These are phyloP conservation scores for Heliconius nattereri DNA, from an alignment of 1,140 invertebrate genomes.

Conservation along the genomic window DNA sequence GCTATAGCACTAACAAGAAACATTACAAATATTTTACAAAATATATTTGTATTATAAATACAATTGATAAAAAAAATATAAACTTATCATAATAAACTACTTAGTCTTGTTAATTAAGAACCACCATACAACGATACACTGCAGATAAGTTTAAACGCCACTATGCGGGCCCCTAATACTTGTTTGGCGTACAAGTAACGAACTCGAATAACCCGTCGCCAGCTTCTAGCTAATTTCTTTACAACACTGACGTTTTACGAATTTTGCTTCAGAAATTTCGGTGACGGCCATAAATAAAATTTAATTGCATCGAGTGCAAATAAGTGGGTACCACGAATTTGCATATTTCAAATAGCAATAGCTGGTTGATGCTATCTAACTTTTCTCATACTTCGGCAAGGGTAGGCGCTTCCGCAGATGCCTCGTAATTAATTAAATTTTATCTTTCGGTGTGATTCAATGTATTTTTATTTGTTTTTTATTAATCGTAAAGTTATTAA, in stretches of 20 bases:
- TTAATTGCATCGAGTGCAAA: conserved; percentile 42
- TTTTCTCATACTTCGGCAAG: background rate
- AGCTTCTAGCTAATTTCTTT: conserved; percentile 52
- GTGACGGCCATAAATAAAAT: conserved; percentile 45
- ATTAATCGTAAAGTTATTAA: background rate
- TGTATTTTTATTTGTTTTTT: background rate
- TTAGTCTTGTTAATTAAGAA: background rate
- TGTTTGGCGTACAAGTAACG: conserved; percentile 55
- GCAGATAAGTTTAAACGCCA: conserved; percentile 23
- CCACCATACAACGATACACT: background rate
- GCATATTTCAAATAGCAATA: conserved; percentile 18
- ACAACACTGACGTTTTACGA: conserved; percentile 41
- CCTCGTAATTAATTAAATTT: background rate
- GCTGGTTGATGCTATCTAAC: conserved; percentile 23
- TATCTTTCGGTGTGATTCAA: background rate
- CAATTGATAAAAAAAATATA: too few relatives aligned
- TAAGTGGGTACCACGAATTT: conserved; percentile 25
- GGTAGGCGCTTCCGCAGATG: background rate
- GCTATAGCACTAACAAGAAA: too few relatives aligned
- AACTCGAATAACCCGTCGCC: conserved; percentile 64
- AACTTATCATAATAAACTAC: background rate
- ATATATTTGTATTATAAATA: too few relatives aligned
- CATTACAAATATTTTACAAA: too few relatives aligned
- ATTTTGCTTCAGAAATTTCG: conserved; percentile 43
- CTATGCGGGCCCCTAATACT: conserved; percentile 50